A percentile compares a stretch with the other conserved stretches of the same genome.
These are phyloP conservation scores for Idris sp. DNA, from an alignment of 1,140 invertebrate species.

Conservation along the genomic window DNA sequence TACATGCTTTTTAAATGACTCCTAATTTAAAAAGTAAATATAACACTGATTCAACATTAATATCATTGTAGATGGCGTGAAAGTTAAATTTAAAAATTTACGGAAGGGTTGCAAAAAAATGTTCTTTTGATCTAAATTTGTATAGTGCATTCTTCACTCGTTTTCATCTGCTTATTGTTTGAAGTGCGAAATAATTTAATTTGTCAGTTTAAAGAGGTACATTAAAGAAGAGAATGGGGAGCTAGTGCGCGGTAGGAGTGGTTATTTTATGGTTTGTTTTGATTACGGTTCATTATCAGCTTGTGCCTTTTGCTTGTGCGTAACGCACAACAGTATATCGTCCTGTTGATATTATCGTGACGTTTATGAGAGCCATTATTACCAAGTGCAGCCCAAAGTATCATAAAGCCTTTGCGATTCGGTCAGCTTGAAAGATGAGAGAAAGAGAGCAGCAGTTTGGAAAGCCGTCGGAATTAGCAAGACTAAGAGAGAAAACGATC, in stretches of 20 bases:
- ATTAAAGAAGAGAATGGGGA: constrained; percentile 15
- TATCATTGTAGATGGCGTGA: no score
- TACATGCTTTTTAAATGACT: no score
- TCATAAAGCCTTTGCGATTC: constrained; percentile 75
- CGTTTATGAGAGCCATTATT: constrained; percentile 78
- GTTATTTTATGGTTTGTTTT: constrained; percentile 76
- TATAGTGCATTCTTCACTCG: no score
- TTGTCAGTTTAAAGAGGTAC: constrained; percentile 31
- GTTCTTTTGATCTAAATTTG: no score
- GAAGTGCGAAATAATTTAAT: constrained; percentile 12
- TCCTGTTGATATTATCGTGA: constrained; percentile 77
- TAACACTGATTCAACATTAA: no score
- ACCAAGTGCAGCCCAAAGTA: constrained; percentile 72
- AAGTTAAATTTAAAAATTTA: no score
- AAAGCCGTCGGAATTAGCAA: constrained; percentile 4
- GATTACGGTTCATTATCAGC: constrained; percentile 77
- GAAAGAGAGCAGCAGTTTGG: constrained; percentile 29
- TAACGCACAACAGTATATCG: constrained; percentile 75
- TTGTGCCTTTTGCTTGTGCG: constrained; percentile 71
- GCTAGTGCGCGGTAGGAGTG: constrained; percentile 42
- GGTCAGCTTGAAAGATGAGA: constrained; percentile 57
- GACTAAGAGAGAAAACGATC: constrained; percentile 36
- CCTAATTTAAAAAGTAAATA: no score
- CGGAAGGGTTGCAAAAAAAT: no score
- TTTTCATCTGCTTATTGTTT: constrained; percentile 2